Evolutionary conservation across 37 sponge, comb jelly and placozoan genomes (phyloP).

Genomic region (Mnemiopsis leidyi): DNA sequence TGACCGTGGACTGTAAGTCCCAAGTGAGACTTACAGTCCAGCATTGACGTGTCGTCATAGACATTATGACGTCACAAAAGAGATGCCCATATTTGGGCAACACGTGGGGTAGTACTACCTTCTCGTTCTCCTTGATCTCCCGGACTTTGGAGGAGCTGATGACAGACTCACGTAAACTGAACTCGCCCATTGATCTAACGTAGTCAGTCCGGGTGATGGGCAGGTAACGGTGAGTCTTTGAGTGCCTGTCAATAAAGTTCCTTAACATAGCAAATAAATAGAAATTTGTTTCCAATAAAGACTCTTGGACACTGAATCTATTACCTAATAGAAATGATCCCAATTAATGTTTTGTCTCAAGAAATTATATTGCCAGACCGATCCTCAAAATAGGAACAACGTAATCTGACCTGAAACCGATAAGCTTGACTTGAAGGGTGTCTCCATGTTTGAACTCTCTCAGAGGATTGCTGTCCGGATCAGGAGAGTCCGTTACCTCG

Average conservation of each 20-base stretch:
- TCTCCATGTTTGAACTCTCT: slow-evolving; percentile 33
- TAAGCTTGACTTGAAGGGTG: not conserved
- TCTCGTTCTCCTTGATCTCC: slow-evolving; percentile 2
- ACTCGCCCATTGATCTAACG: slow-evolving; percentile 41
- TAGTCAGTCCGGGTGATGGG: slow-evolving; percentile 41
- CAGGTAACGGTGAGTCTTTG: slow-evolving; percentile 60
- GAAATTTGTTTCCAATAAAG: no score
- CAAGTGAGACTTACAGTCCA: not conserved
- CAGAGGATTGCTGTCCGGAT: not conserved
- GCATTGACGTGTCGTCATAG: not conserved
- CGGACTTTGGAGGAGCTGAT: not conserved
- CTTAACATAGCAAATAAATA: no score
- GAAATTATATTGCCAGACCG: no score
- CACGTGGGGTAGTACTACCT: not conserved
- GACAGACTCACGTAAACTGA: slow-evolving; percentile 16
- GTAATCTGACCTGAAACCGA: slow-evolving; percentile 54
- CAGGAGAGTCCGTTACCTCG: slow-evolving; percentile 27
- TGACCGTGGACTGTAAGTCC: not conserved
- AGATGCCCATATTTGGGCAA: not conserved
- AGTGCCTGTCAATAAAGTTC: no score
- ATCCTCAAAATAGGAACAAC: no score
- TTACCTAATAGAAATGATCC: no score
- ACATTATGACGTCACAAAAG: not conserved
- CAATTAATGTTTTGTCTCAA: no score
- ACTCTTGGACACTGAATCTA: no score